Conservation (phyloP, 2,888 invertebrate species). For the Metacarcinus magister region DNA sequence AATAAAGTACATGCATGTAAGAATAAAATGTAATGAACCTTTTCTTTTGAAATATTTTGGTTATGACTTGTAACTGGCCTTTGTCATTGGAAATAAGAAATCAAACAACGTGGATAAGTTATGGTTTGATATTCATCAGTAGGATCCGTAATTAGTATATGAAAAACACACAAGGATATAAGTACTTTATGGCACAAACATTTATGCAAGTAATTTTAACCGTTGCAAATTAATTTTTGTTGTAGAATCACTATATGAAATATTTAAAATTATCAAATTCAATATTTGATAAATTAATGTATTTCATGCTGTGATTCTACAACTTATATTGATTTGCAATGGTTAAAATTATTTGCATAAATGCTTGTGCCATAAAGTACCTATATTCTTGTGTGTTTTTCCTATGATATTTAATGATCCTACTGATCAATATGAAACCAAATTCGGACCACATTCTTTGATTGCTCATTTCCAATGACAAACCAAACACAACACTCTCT, state of each 20-base stretch:
- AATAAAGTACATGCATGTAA: conserved; percentile 32
- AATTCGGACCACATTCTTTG: too few relatives aligned
- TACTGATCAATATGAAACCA: too few relatives aligned
- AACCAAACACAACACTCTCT: neutral
- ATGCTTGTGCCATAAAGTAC: too few relatives aligned
- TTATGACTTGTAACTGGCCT: neutral
- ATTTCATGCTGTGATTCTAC: too few relatives aligned
- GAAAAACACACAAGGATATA: neutral
- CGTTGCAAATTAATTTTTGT: neutral
- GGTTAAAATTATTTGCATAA: too few relatives aligned
- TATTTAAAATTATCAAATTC: neutral
- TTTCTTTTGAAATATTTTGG: neutral
- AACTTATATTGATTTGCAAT: too few relatives aligned
- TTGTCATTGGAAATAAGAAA: neutral
- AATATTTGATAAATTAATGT: too few relatives aligned
- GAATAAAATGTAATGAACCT: neutral
- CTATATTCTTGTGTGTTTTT: too few relatives aligned
- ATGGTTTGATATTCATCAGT: neutral
- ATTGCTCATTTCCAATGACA: neutral
- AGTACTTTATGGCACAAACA: neutral
- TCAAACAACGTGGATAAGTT: neutral
- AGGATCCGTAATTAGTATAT: neutral
- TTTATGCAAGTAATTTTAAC: neutral
- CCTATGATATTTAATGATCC: too few relatives aligned
- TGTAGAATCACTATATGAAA: neutral